Conservation (phyloP, 2,797 vertebrate genomes). For the Lophius americanus region DNA sequence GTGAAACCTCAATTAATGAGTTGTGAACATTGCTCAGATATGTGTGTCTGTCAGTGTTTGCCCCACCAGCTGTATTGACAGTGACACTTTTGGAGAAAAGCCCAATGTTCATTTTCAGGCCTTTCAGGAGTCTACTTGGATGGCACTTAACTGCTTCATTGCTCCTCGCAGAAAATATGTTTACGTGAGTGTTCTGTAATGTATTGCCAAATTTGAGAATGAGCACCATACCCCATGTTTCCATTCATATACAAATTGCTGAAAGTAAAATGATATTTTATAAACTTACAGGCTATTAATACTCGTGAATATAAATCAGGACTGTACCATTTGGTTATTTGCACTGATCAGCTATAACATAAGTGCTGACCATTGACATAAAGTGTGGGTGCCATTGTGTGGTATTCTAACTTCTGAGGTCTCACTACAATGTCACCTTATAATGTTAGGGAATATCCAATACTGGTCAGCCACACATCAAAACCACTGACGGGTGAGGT, state of each 20-base stretch:
- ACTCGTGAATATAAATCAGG: conserved; percentile 8
- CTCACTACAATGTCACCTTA: too few relatives aligned
- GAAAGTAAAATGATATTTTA: conserved; percentile 20
- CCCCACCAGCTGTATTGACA: conserved; percentile 78
- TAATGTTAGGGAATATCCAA: too few relatives aligned
- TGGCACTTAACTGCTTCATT: conserved; percentile 57
- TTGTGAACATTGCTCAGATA: conserved; percentile 44
- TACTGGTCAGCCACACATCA: too few relatives aligned
- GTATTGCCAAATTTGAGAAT: conserved; percentile 19
- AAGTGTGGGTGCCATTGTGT: too few relatives aligned
- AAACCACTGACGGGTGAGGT: too few relatives aligned
- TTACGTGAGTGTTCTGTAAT: conserved; percentile 18
- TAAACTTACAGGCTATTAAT: conserved; percentile 15
- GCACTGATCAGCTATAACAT: too few relatives aligned
- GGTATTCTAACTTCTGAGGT: too few relatives aligned
- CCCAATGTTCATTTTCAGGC: conserved; percentile 72
- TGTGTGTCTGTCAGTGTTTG: conserved; percentile 58
- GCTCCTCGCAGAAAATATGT: conserved; percentile 35
- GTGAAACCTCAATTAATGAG: conserved; percentile 61
- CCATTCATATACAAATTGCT: conserved; percentile 15
- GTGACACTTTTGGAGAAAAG: conserved; percentile 72
- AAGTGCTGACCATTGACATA: too few relatives aligned
- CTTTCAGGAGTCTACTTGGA: conserved; percentile 63
- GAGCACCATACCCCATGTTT: conserved; percentile 5
- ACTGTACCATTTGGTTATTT: conserved; percentile 1